Conservation (phyloP, 2,888 invertebrate genomes). For the Diplolepis rosae region DNA sequence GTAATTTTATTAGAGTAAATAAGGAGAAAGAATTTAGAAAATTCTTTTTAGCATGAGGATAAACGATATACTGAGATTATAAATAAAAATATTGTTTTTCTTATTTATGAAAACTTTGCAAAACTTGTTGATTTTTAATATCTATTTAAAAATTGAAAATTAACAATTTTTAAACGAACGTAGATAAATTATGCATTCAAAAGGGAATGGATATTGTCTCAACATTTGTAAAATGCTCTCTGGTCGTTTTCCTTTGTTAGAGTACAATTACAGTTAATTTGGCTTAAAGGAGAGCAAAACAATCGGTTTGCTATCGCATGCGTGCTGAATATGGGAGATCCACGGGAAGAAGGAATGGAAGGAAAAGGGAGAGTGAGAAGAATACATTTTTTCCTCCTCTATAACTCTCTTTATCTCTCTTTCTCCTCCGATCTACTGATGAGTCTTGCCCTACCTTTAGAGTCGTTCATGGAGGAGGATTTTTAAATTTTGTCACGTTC, state of each 20-base stretch:
- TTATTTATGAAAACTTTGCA: too few species aligned
- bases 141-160: too few species aligned
- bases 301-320: conserved; percentile 52
- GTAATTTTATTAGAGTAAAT: too few species aligned
- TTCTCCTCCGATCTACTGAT: conserved; percentile 1
- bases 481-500: conserved; percentile 74
- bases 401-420: neutral
- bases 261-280: conserved; percentile 60
- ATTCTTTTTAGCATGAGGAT: too few species aligned
- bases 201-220: neutral
- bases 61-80: too few species aligned
- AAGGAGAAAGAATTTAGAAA: too few species aligned
- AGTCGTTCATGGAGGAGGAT: conserved; percentile 50
- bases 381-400: conserved; percentile 34
- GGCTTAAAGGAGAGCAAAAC: conserved; percentile 56
- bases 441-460: conserved; percentile 29
- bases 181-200: neutral
- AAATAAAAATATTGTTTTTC: too few species aligned
- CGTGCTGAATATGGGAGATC: conserved; percentile 37
- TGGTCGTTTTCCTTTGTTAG: conserved; percentile 47
- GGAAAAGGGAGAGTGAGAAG: conserved; percentile 42
- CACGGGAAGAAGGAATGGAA: conserved; percentile 33
- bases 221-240: conserved; percentile 33
- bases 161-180: too few species aligned
- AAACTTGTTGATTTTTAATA: too few species aligned